phyloP scores from a whole-genome alignment of 2,888 invertebrate species.

The Xanthia icteritia region DNA sequence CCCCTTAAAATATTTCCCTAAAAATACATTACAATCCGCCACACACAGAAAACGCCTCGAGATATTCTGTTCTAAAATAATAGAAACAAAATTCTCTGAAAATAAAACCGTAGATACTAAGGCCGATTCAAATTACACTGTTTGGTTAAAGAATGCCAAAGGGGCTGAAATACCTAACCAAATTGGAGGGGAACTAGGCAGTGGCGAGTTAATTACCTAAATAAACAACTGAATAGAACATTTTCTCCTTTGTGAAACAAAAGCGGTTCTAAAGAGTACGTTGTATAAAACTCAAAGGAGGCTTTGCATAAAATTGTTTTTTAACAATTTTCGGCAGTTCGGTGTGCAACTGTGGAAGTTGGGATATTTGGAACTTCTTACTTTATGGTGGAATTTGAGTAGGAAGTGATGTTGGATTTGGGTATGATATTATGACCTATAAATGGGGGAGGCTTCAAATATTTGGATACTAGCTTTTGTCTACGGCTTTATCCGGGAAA shows the following conservation, averaged over 20 bases:
- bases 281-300: slow-evolving; percentile 59
- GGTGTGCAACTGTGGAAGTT: slow-evolving; percentile 4
- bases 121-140: slow-evolving; percentile 56
- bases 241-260: slow-evolving; percentile 61
- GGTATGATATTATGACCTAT: background rate
- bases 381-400: slow-evolving; percentile 7
- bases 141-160: slow-evolving; percentile 63
- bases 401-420: slow-evolving; percentile 10
- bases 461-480: no score
- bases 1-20: background rate
- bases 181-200: slow-evolving; percentile 59
- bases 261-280: slow-evolving; percentile 52
- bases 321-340: slow-evolving; percentile 38
- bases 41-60: slow-evolving; percentile 31
- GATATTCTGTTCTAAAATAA: slow-evolving; percentile 55
- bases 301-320: slow-evolving; percentile 55
- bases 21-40: slow-evolving; percentile 34
- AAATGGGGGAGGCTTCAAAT: background rate
- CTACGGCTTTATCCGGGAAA: no score
- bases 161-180: slow-evolving; percentile 56
- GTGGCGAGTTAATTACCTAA: slow-evolving; percentile 63
- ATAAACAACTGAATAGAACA: slow-evolving; percentile 57
- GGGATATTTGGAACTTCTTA: slow-evolving; percentile 29
- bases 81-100: slow-evolving; percentile 37
- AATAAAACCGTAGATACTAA: slow-evolving; percentile 41